Percentiles rank a stretch among this genome's conserved stretches.
These are phyloP conservation scores for Pterobdella sp. DNA, from an alignment of 2,888 invertebrate genomes.

Conservation along the genomic window DNA sequence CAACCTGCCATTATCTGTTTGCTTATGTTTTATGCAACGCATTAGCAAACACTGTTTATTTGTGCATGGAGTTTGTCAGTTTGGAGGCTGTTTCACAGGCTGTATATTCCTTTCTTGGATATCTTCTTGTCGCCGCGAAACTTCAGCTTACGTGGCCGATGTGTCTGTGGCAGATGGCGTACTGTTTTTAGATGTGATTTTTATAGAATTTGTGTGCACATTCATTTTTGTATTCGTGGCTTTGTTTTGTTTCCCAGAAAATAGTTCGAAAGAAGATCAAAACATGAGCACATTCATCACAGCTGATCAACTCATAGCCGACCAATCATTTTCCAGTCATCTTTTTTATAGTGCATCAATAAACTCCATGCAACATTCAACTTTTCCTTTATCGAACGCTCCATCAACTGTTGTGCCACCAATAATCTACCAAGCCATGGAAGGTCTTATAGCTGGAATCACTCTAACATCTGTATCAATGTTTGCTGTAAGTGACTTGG, in stretches of 20 bases:
- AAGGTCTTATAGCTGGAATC: background rate
- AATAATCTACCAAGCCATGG: background rate
- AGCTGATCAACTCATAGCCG: background rate
- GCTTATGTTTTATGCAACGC: conserved; percentile 4
- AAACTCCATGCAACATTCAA: background rate
- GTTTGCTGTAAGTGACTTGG: background rate
- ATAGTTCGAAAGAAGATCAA: background rate
- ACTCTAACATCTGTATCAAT: background rate
- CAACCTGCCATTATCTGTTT: background rate
- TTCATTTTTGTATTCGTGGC: background rate
- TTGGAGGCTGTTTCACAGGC: background rate
- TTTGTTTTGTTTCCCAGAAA: background rate
- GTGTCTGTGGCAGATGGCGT: background rate
- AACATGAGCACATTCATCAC: background rate
- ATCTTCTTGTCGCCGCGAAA: background rate
- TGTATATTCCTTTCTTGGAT: background rate
- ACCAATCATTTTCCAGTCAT: background rate
- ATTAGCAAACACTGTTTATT: background rate
- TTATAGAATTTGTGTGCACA: background rate
- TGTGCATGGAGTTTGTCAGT: background rate
- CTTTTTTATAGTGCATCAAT: background rate
- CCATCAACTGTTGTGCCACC: background rate
- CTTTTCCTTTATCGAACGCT: background rate
- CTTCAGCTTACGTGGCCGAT: background rate
- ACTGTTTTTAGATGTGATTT: background rate